These are phyloP conservation scores for Eulemur mongoz DNA, from an alignment of 2,797 vertebrate genomes.

Conservation along the genomic window DNA sequence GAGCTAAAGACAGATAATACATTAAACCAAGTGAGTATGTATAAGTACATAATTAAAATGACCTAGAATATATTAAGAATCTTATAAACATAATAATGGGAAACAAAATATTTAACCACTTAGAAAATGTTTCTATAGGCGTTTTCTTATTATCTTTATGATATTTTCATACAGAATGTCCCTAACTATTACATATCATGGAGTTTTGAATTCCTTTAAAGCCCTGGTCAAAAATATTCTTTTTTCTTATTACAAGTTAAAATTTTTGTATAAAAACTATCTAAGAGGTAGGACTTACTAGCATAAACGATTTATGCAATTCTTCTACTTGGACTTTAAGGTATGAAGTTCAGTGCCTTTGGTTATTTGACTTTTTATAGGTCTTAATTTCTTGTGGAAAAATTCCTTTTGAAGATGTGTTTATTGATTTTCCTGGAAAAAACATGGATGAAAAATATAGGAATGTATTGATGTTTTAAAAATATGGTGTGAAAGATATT, in stretches of 20 bases:
- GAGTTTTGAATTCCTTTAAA: constrained; percentile 19
- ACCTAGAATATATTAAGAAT: background rate
- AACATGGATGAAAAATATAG: constrained; percentile 9
- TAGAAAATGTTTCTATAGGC: background rate
- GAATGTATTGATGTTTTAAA: constrained; percentile 32
- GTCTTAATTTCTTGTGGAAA: constrained; percentile 50
- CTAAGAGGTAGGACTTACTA: background rate
- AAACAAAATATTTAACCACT: background rate
- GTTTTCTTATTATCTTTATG: background rate
- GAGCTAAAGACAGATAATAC: constrained; percentile 97
- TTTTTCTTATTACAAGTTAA: constrained; percentile 1
- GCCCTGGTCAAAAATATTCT: background rate
- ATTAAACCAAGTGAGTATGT: constrained; percentile 91
- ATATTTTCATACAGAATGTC: background rate
- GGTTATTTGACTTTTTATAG: constrained; percentile 19
- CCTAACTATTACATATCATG: background rate
- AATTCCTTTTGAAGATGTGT: background rate
- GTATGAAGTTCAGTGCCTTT: background rate
- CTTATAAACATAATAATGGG: background rate
- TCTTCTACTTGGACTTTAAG: background rate
- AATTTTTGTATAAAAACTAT: background rate
- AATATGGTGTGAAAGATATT: constrained; percentile 45
- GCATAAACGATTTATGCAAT: background rate
- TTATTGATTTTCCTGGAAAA: constrained; percentile 1
- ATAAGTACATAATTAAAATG: background rate